Evolutionary conservation across 2,113 vertebrate genomes (phyloP).

Genomic region (Leucoraja erinaceus): DNA sequence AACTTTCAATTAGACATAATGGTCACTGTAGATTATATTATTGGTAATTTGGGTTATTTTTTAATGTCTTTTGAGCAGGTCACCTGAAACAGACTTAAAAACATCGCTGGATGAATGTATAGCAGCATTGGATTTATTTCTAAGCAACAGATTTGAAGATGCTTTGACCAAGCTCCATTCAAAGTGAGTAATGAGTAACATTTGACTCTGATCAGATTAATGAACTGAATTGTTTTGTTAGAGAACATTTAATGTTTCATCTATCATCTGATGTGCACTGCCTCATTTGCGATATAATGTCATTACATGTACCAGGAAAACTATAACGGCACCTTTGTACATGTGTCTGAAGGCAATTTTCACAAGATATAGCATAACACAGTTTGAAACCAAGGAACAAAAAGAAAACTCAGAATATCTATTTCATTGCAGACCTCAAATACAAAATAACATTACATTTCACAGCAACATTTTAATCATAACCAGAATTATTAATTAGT

Average conservation of each 20-base stretch:
- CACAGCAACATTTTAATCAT: neutral
- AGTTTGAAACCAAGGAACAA: neutral
- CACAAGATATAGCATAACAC: neutral
- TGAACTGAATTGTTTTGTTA: neutral
- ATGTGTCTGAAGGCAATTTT: neutral
- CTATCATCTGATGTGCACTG: neutral
- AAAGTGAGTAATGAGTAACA: constrained; percentile 71
- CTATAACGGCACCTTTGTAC: neutral
- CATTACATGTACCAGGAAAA: neutral
- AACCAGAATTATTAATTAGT: neutral
- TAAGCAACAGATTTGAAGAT: constrained; percentile 85
- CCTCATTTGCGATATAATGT: neutral
- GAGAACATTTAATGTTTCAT: neutral
- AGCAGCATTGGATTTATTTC: constrained; percentile 84
- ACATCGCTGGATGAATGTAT: constrained; percentile 82
- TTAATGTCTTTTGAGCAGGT: constrained; percentile 52
- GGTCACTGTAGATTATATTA: neutral
- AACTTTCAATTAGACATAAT: neutral
- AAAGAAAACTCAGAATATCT: neutral
- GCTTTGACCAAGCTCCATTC: constrained; percentile 72
- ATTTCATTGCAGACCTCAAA: too few species aligned
- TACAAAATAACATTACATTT: too few species aligned
- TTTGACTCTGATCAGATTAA: neutral
- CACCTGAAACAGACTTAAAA: constrained; percentile 66
- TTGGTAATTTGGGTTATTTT: neutral